These are phyloP conservation scores for Plutella xylostella DNA, from an alignment of 2,888 invertebrate genomes.

Conservation along the genomic window DNA sequence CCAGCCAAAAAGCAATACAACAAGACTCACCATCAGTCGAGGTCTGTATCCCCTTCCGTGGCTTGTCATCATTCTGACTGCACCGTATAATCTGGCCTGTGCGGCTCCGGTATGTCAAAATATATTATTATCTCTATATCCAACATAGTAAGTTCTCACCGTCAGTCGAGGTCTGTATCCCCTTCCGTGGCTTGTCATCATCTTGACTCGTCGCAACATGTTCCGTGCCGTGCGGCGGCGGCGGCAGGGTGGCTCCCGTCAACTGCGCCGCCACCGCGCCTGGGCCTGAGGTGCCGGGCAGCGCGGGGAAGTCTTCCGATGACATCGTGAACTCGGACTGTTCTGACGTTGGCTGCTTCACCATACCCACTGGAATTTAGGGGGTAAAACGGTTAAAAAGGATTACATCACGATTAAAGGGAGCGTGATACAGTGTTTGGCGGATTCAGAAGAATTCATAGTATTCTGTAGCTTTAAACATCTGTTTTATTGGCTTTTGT, in stretches of 20 bases:
- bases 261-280: slow-evolving; percentile 47
- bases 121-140: neutral
- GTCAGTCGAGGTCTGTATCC: slow-evolving; percentile 95
- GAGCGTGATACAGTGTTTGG: no score
- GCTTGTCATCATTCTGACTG: slow-evolving; percentile 54
- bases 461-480: no score
- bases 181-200: slow-evolving; percentile 75
- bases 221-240: slow-evolving; percentile 13
- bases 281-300: slow-evolving; percentile 91
- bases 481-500: no score
- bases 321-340: slow-evolving; percentile 97
- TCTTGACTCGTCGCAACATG: slow-evolving; percentile 25
- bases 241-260: slow-evolving; percentile 11
- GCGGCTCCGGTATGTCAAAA: neutral
- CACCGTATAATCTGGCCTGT: neutral
- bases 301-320: slow-evolving; percentile 98
- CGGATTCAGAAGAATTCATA: no score
- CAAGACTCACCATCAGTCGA: slow-evolving; percentile 83
- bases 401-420: no score
- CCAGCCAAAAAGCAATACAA: neutral
- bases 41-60: slow-evolving; percentile 92
- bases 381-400: no score
- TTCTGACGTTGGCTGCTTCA: slow-evolving; percentile 93
- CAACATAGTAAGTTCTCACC: slow-evolving; percentile 59
- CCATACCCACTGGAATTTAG: slow-evolving; percentile 82